phyloP scores from a whole-genome alignment of 2,888 invertebrate genomes.

The Coelogynopora nodosa region DNA sequence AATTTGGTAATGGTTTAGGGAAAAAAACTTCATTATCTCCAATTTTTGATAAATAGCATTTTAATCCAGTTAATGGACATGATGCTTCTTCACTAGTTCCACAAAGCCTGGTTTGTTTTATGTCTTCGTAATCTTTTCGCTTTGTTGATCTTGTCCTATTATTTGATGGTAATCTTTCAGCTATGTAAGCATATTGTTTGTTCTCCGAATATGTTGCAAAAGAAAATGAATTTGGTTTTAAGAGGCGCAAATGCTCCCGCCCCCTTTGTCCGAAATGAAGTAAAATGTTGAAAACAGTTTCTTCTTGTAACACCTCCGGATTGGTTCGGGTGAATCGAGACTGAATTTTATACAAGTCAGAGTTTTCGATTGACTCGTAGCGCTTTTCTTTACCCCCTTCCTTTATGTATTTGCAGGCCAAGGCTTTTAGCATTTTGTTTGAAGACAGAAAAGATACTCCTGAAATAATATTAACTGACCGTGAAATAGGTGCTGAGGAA shows the following conservation, averaged over 20 bases:
- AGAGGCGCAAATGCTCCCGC: slow-evolving; percentile 2
- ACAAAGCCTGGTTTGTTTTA: slow-evolving; percentile 5
- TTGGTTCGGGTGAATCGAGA: slow-evolving; percentile 14
- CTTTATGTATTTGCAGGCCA: not conserved
- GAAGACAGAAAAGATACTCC: not conserved
- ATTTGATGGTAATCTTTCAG: not conserved
- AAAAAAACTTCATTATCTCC: slow-evolving; percentile 15
- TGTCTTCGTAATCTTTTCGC: slow-evolving; percentile 23
- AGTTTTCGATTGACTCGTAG: slow-evolving; percentile 23
- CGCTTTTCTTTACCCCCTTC: not conserved
- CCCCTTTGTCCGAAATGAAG: not conserved
- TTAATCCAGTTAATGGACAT: slow-evolving; percentile 24
- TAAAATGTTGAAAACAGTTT: slow-evolving; percentile 17
- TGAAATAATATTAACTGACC: slow-evolving; percentile 24
- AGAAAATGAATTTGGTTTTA: slow-evolving; percentile 13
- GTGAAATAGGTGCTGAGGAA: not conserved
- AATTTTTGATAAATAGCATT: slow-evolving; percentile 21
- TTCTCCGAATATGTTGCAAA: slow-evolving; percentile 21
- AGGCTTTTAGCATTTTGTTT: not conserved
- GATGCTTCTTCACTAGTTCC: slow-evolving; percentile 24
- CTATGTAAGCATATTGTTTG: slow-evolving; percentile 18
- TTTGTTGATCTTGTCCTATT: not conserved
- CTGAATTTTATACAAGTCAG: slow-evolving; percentile 27
- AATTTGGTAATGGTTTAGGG: slow-evolving; percentile 1
- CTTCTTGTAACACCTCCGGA: slow-evolving; percentile 13